A percentile compares a stretch with the other conserved stretches of the same genome.
Conservation (phyloP, 2,797 vertebrate genomes). For the Cirrhinus molitorella region DNA sequence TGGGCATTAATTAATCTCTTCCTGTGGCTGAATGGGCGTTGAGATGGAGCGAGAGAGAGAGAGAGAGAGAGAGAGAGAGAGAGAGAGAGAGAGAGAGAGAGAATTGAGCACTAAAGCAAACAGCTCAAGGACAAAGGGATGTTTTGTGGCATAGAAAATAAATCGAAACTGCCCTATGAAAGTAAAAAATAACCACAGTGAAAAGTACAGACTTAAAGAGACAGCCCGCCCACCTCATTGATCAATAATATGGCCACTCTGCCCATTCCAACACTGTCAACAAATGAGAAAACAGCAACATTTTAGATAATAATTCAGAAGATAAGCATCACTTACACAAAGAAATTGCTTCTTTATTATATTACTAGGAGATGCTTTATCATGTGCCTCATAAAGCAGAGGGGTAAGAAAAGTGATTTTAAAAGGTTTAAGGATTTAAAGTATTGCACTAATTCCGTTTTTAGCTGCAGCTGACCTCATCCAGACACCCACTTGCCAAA, state of each 20-base stretch:
- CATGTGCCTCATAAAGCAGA: slow-evolving; percentile 8
- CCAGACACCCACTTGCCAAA: background rate
- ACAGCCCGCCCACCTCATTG: background rate
- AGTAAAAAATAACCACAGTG: slow-evolving; percentile 17
- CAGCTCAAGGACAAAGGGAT: slow-evolving; percentile 45
- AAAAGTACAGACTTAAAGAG: slow-evolving; percentile 29
- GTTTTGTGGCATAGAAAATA: slow-evolving; percentile 31
- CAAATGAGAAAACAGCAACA: slow-evolving; percentile 22
- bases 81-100: slow-evolving; percentile 10
- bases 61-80: slow-evolving; percentile 15
- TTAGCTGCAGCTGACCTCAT: slow-evolving; percentile 3
- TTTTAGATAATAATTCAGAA: slow-evolving; percentile 11
- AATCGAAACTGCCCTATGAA: slow-evolving; percentile 40
- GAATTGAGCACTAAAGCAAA: slow-evolving; percentile 28
- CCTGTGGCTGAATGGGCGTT: slow-evolving; percentile 29
- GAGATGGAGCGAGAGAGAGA: background rate
- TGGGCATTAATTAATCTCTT: slow-evolving; percentile 57
- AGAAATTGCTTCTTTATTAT: slow-evolving; percentile 34
- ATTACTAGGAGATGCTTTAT: slow-evolving; percentile 31
- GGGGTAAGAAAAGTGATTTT: slow-evolving; percentile 11
- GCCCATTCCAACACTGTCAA: background rate
- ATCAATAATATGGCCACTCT: slow-evolving; percentile 16
- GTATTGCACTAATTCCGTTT: background rate
- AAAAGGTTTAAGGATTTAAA: background rate
- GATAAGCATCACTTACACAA: slow-evolving; percentile 16